Evolutionary conservation across 2,888 invertebrate species (phyloP), one percentile per base, ranked within the genome.

Genomic region (Dolichomitus sp.): DNA sequence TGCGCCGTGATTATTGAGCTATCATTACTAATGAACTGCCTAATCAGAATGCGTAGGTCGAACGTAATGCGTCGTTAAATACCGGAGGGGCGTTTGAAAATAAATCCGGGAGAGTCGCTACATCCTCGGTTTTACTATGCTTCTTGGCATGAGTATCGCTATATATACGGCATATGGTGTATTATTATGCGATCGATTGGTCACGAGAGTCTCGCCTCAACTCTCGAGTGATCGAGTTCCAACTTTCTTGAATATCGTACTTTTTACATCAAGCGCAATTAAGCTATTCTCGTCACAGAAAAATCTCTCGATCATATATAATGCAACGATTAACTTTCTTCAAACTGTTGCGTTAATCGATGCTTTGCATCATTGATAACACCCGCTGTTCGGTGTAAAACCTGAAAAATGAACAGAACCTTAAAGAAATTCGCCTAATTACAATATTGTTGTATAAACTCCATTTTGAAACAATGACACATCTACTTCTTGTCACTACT

Each of bases 1-100:
- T 88, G 88, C 89, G 82, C 88, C 84, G 83, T 86, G 80, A 86
- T 89, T 89, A 90, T 90, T 89, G 88, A 90, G 89, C 89, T 88
- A 90, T 91, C 89, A 89, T 89, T 87, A 88, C 87, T 91, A 90
- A 91, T 89, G 89, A 90, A 90, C 83, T 80, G 59, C 66, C 87
- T 88, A 89, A 89, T 90, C 86, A 87, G 85, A 84, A 86, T 87
- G 85, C 84, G 82, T 85, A 81, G 83, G 87, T 85, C 84, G 59
- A 74, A 80, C 65, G 75, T 65, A 52, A 70, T 65, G 70, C 65
- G 52, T 75, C 82, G 79, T 82, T 79, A 75, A 65, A 72, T 37
- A 65, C n/a, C 37, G 7, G 5, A 59, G 70, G 66, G 69, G 57
- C 59, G 69, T 57, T 66, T 59, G 50, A 59, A 45, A 50, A 82